Evolutionary conservation across 2,888 invertebrate genomes (phyloP).

Genomic region (Hyposoter dolosus): DNA sequence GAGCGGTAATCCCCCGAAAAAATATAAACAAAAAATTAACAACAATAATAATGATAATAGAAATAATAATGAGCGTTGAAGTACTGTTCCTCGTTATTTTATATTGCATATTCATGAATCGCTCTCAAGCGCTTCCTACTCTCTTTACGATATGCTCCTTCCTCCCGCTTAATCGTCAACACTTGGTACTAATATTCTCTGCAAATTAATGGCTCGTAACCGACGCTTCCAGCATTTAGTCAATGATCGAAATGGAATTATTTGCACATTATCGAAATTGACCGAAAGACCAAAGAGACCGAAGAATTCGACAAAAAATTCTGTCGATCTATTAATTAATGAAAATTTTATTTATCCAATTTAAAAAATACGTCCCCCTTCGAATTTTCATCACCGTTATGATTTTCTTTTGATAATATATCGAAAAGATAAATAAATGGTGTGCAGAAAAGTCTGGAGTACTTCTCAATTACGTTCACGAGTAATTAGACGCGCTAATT

Average conservation of each 20-base stretch:
- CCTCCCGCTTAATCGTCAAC: slow-evolving; percentile 19
- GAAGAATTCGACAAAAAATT: neutral
- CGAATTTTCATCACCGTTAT: neutral
- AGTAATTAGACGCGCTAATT: slow-evolving; percentile 59
- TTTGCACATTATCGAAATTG: neutral
- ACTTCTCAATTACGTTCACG: slow-evolving; percentile 47
- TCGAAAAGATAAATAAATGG: neutral
- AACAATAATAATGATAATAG: slow-evolving; percentile 18
- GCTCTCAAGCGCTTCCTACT: slow-evolving; percentile 43
- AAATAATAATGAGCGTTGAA: slow-evolving; percentile 21
- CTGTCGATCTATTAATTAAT: neutral
- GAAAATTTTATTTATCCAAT: neutral
- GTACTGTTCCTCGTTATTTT: slow-evolving; percentile 41
- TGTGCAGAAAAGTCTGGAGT: neutral
- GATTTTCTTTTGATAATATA: neutral
- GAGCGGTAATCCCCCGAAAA: slow-evolving; percentile 18
- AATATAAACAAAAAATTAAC: neutral
- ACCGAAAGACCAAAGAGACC: neutral
- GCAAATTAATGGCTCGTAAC: slow-evolving; percentile 18
- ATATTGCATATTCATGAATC: slow-evolving; percentile 57
- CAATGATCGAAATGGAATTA: neutral
- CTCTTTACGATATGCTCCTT: slow-evolving; percentile 11
- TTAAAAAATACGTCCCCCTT: neutral
- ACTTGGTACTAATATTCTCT: neutral
- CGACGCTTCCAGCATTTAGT: neutral